phyloP scores from a whole-genome alignment of 2,113 vertebrate genomes.

The Phaethon lepturus region DNA sequence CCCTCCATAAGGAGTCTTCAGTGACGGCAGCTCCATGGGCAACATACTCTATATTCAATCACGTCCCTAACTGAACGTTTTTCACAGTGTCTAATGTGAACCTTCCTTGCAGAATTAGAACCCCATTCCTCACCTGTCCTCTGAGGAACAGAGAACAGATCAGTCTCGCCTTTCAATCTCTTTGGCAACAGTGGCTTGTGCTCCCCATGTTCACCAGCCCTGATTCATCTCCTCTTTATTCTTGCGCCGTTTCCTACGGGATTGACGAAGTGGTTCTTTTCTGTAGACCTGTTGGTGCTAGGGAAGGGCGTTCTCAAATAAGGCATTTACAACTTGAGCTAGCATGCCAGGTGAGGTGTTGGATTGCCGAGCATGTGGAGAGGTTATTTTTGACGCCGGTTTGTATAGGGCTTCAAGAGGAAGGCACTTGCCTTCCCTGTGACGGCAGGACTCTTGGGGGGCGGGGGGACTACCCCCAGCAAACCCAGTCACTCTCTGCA shows the following conservation, averaged over 20 bases:
- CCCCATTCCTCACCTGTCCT: background rate
- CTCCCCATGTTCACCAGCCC: background rate
- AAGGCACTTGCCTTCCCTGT: background rate
- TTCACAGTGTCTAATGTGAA: background rate
- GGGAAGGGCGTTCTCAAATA: background rate
- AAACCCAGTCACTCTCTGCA: rapidly evolving
- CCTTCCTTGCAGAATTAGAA: background rate
- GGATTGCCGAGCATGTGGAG: background rate
- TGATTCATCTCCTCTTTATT: no score
- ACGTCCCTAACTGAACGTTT: background rate
- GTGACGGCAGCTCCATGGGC: background rate
- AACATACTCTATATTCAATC: rapidly evolving
- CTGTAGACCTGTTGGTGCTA: background rate
- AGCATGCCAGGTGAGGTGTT: rapidly evolving
- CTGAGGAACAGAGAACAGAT: rapidly evolving
- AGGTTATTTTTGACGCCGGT: background rate
- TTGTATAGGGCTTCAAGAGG: rapidly evolving
- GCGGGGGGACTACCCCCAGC: rapidly evolving
- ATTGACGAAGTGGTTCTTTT: background rate
- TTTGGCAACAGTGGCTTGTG: background rate
- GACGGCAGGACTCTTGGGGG: background rate
- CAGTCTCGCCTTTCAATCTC: rapidly evolving
- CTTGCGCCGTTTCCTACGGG: background rate
- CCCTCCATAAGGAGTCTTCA: rapidly evolving
- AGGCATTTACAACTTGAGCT: background rate